Evolutionary conservation across 2,888 invertebrate genomes (phyloP).

Genomic region (Stenichneumon culpator): DNA sequence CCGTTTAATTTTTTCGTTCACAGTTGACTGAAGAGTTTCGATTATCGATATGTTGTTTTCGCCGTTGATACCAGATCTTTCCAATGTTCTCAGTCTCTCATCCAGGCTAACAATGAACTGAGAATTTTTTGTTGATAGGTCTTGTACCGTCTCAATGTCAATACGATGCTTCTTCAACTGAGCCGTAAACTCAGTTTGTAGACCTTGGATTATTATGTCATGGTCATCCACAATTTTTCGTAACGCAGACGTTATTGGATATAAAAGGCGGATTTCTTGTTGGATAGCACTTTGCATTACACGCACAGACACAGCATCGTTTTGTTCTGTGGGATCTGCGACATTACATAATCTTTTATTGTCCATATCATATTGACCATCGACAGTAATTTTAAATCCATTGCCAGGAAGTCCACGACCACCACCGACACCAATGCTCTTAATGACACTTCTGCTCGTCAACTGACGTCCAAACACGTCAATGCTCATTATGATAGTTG

Average conservation of each 20-base stretch:
- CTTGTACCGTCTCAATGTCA: neutral
- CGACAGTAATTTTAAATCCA: slow-evolving; percentile 45
- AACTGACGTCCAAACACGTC: slow-evolving; percentile 46
- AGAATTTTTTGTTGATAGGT: neutral
- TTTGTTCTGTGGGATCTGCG: slow-evolving; percentile 17
- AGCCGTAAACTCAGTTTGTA: neutral
- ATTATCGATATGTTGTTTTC: slow-evolving; percentile 11
- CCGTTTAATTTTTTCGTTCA: slow-evolving; percentile 1
- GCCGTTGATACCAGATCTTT: neutral
- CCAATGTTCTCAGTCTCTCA: slow-evolving; percentile 23
- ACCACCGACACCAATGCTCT: neutral
- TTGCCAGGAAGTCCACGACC: slow-evolving; percentile 27
- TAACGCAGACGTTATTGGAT: slow-evolving; percentile 23
- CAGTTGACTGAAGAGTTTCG: neutral
- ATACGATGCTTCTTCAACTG: neutral
- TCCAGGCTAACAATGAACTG: slow-evolving; percentile 26
- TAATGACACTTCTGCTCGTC: neutral
- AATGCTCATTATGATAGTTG: slow-evolving; percentile 21
- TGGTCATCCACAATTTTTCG: slow-evolving; percentile 20
- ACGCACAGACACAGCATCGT: slow-evolving; percentile 41
- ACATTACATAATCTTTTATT: slow-evolving; percentile 61
- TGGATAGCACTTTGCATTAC: slow-evolving; percentile 27
- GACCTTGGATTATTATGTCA: slow-evolving; percentile 2
- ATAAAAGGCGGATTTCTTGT: slow-evolving; percentile 24
- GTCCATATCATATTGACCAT: slow-evolving; percentile 61